Conservation (phyloP, 2,113 vertebrate genomes). For the Malaclemys terrapin region DNA sequence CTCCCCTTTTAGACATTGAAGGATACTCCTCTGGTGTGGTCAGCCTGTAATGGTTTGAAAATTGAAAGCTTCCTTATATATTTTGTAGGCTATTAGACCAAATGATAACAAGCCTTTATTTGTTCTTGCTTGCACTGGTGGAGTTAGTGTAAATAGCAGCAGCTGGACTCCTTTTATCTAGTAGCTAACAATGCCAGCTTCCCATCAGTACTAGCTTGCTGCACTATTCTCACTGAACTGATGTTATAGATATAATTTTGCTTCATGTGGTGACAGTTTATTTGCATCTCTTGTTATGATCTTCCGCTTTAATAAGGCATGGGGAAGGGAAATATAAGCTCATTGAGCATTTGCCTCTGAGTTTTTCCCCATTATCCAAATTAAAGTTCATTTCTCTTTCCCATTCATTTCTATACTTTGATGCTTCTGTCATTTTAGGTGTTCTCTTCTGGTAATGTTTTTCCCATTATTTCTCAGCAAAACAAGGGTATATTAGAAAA, state of each 20-base stretch:
- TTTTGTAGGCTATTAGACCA: not conserved
- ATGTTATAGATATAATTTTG: not conserved
- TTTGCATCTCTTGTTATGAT: constrained; percentile 19
- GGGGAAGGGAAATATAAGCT: constrained; percentile 44
- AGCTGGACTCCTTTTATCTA: not conserved
- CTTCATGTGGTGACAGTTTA: constrained; percentile 25
- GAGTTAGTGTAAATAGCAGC: not conserved
- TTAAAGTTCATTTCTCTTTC: constrained; percentile 44
- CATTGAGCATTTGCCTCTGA: constrained; percentile 39
- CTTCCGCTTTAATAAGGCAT: constrained; percentile 41
- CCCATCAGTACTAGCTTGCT: not conserved
- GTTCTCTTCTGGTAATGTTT: constrained; percentile 42
- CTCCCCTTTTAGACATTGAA: not conserved
- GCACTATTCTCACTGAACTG: not conserved
- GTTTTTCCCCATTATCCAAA: constrained; percentile 64
- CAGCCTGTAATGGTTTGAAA: not conserved
- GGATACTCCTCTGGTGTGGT: not conserved
- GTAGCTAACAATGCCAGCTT: not conserved
- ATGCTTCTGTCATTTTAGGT: constrained; percentile 40
- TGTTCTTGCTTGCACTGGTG: not conserved
- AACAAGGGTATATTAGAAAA: constrained; percentile 46
- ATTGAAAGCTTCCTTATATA: not conserved
- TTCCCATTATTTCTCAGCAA: constrained; percentile 40
- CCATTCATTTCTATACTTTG: constrained; percentile 58
- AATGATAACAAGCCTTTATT: not conserved